Conservation (phyloP, 2,888 invertebrate species). For the Rosalia funebris region DNA sequence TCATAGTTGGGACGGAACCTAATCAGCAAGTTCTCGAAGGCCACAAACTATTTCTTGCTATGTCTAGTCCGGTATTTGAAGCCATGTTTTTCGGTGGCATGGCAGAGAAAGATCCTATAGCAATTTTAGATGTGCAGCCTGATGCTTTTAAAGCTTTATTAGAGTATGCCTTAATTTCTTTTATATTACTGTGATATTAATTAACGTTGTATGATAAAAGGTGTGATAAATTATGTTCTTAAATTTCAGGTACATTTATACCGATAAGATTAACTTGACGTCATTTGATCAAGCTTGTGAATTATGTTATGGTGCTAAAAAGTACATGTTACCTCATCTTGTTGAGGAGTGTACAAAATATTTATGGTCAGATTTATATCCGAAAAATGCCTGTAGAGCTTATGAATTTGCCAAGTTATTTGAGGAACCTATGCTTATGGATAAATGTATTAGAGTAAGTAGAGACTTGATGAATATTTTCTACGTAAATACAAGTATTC, state of each 20-base stretch:
- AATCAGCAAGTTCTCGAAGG: slow-evolving; percentile 79
- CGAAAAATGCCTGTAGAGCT: slow-evolving; percentile 84
- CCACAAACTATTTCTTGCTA: slow-evolving; percentile 83
- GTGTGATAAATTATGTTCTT: too few species aligned
- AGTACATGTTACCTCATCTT: slow-evolving; percentile 86
- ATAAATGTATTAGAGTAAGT: slow-evolving; percentile 79
- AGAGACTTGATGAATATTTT: too few species aligned
- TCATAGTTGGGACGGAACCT: slow-evolving; percentile 82
- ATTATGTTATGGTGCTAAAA: slow-evolving; percentile 87
- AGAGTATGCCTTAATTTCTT: slow-evolving; percentile 69
- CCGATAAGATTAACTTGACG: slow-evolving; percentile 80
- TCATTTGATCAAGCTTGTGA: slow-evolving; percentile 90
- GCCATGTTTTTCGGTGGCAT: slow-evolving; percentile 89
- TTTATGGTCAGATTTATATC: slow-evolving; percentile 83
- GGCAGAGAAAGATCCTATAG: slow-evolving; percentile 81
- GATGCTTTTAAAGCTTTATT: slow-evolving; percentile 85
- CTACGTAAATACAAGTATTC: too few species aligned
- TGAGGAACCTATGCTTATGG: slow-evolving; percentile 83
- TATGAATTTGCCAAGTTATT: slow-evolving; percentile 88
- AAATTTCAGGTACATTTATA: slow-evolving; percentile 78
- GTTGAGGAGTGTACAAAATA: slow-evolving; percentile 86
- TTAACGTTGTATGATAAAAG: too few species aligned
- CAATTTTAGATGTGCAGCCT: slow-evolving; percentile 85
- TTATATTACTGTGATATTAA: not conserved
- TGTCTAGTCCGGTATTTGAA: slow-evolving; percentile 89